Evolutionary conservation across 2,113 vertebrate genomes (phyloP), one percentile per base, ranked within the genome.

Genomic region (Cepphus grylle): DNA sequence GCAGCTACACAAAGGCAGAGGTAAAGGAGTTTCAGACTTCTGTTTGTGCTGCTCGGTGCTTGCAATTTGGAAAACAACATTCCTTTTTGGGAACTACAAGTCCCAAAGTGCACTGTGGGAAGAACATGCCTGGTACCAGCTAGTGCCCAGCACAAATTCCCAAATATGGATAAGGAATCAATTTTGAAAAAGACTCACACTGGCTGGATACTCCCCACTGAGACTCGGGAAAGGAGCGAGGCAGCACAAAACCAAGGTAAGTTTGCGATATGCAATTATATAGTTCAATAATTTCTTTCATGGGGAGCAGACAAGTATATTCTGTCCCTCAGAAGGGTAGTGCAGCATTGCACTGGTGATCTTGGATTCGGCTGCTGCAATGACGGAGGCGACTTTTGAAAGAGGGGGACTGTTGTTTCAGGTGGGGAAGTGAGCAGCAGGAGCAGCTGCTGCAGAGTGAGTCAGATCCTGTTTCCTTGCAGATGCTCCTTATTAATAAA

Each of bases 81-180:
- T 96, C 96, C 94, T 96, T 91, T 77, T 67, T 3, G 92, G 81
- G 92, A 96, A 97, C 96, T 97, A 95, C 95, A 97, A 96, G 82
- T 97, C 97, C 97, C 96, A 96, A 96, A 92, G 94, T 96, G 96
- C 95, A 88, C 82, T 96, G 85, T 93, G 95, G 82, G 81, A 95
- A 94, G 88, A 94, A 45, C 61, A 6, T 81, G 77, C 76, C 43
- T 94, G 2, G 38, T 95, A 95, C 96, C 93, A 97, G 96, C 96
- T 32, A 82, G 65, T 97, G 89, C 96, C 95, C 93, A 85, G 91
- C 95, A 96, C 93, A 97, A 92, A 98, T 98, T 96, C 96, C 98
- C 98, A 98, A 98, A 98, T 98, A 98, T 98, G 98, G 98, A 97
- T 91, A 95, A 96, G 89, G 86, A 97, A 96, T 97, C 92, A 93